Conservation (phyloP, 2,797 vertebrate genomes). For the Pangasius krempfi region DNA sequence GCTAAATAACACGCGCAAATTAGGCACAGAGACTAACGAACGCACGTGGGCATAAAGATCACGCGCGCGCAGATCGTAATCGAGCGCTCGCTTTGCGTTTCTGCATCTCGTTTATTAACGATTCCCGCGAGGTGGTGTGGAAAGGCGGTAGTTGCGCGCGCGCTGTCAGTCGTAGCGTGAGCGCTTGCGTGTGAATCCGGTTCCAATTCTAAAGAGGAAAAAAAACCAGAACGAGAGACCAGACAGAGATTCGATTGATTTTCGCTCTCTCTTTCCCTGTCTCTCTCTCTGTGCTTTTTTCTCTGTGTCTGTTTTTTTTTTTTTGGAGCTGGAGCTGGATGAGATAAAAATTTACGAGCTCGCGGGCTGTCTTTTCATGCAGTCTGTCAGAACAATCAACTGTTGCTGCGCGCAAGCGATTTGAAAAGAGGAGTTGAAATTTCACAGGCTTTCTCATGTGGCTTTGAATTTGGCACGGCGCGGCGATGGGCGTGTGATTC, state of each 20-base stretch:
- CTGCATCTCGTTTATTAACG: neutral
- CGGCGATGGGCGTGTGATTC: slow-evolving; percentile 64
- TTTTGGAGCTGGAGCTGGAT: slow-evolving; percentile 58
- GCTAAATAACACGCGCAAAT: neutral
- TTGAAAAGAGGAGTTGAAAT: slow-evolving; percentile 52
- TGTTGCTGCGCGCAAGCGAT: slow-evolving; percentile 75
- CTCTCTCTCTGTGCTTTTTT: slow-evolving; percentile 25
- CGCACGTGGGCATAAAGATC: neutral
- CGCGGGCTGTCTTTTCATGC: slow-evolving; percentile 53
- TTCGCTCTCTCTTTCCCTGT: slow-evolving; percentile 36
- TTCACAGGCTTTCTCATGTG: slow-evolving; percentile 58
- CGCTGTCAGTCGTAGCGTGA: slow-evolving; percentile 6
- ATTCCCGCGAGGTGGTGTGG: neutral
- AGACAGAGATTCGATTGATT: slow-evolving; percentile 19
- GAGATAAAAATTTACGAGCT: slow-evolving; percentile 52
- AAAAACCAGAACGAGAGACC: neutral
- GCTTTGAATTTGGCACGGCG: slow-evolving; percentile 46
- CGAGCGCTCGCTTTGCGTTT: neutral
- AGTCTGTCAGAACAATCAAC: slow-evolving; percentile 73
- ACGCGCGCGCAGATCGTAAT: neutral
- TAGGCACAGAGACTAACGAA: neutral
- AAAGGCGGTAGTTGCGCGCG: slow-evolving; percentile 21
- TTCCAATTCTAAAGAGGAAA: slow-evolving; percentile 9
- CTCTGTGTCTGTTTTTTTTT: slow-evolving; percentile 52
- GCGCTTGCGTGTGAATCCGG: slow-evolving; percentile 31